Evolutionary conservation across 1,140 invertebrate genomes (phyloP), one percentile per base, ranked within the genome.

Genomic region (Panulirus ornatus): DNA sequence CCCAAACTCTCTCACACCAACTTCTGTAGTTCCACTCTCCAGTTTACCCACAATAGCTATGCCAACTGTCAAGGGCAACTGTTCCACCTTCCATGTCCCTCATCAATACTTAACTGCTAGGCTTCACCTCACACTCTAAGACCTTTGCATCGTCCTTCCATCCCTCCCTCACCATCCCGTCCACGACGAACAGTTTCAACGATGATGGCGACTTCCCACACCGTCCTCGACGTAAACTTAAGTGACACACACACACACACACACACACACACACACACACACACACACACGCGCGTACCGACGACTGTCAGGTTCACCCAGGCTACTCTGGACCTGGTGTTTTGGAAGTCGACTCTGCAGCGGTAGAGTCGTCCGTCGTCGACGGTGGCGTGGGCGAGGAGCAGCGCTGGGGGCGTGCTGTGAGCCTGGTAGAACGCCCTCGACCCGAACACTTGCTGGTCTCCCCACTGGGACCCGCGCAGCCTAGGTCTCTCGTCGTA

Each of bases 221-320:
- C n/a, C n/a, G n/a, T n/a, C n/a, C n/a, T n/a, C n/a, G n/a, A n/a
- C n/a, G n/a, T n/a, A n/a, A n/a, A n/a, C n/a, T n/a, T n/a, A n/a
- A n/a, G n/a, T n/a, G n/a, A n/a, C n/a, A n/a, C n/a, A n/a, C 2
- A 34, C 19, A 63, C 34, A 63, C 44, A 63, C 34, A 63, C 9
- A 63, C 0, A 40, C 34, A 63, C n/a, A 58, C 36, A 40, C 22
- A 58, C 22, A 63, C 6, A 38, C 1, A 84, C 36, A 9, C 6
- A 84, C 1, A 84, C 19, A 3, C 54, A 83, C 30, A 66, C 19
- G 6, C 9, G 36, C 75, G 19, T 54, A 88, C 87, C 87, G 16
- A 88, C 75, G 16, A 88, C 78, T n/a, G 87, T 88, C 2, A 88
- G 78, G 70, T 88, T 88, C 40, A 88, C 87, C 87, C 87, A 88